phyloP scores from a whole-genome alignment of 2,797 vertebrate species.

The Champsocephalus esox region DNA sequence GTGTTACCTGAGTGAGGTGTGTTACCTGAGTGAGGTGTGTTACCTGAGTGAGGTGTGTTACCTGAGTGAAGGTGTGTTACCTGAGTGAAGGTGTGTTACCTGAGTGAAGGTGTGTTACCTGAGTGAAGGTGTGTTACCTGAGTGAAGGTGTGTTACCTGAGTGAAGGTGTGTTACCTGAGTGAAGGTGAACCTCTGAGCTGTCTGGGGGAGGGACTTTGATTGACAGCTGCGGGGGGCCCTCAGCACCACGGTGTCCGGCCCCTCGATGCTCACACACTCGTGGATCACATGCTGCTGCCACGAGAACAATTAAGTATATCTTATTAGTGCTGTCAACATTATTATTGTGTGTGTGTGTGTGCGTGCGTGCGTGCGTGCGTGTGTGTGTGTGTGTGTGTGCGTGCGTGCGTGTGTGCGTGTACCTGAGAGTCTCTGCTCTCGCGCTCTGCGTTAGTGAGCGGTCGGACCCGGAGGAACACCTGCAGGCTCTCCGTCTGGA shows the following conservation, averaged over 20 bases:
- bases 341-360: not conserved
- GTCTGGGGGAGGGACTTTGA: conserved; percentile 81
- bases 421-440: too few relatives aligned
- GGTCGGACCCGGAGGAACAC: too few relatives aligned
- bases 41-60: conserved; percentile 51
- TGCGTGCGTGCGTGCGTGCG: conserved; percentile 51
- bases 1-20: not conserved
- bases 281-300: conserved; percentile 65
- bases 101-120: too few relatives aligned
- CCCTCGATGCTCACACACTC: conserved; percentile 87
- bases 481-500: too few relatives aligned
- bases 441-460: too few relatives aligned
- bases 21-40: not conserved
- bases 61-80: too few relatives aligned
- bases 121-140: too few relatives aligned
- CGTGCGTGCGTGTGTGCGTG: too few relatives aligned
- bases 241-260: conserved; percentile 86
- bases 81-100: too few relatives aligned
- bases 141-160: conserved; percentile 75
- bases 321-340: too few relatives aligned
- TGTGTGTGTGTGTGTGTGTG: too few relatives aligned
- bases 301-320: too few relatives aligned
- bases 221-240: conserved; percentile 81
- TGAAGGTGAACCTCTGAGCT: conserved; percentile 92
- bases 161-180: conserved; percentile 79